Conservation (phyloP, 2,888 invertebrate species). For the Schizaphis graminum region DNA sequence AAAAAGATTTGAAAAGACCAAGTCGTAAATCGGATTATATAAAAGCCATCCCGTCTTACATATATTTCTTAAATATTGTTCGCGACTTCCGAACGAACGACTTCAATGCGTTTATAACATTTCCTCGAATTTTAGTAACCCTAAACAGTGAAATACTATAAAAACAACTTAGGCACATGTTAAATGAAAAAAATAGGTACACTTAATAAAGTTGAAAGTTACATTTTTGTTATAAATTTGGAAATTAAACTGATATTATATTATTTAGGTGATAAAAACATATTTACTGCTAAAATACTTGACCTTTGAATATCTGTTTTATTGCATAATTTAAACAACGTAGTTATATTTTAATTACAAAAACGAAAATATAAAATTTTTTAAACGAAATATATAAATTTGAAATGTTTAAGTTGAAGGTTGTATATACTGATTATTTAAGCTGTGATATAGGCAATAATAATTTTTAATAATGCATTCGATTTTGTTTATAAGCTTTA, state of each 20-base stretch:
- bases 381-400: background rate
- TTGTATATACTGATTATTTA: background rate
- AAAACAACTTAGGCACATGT: background rate
- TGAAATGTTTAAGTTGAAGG: background rate
- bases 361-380: background rate
- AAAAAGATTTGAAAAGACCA: slow-evolving; percentile 58
- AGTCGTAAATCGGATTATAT: slow-evolving; percentile 62
- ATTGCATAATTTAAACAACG: background rate
- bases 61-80: slow-evolving; percentile 30
- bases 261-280: background rate
- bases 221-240: background rate
- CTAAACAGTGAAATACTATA: background rate
- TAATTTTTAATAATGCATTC: background rate
- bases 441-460: background rate
- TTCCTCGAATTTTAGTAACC: background rate
- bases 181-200: slow-evolving; percentile 7
- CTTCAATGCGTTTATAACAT: slow-evolving; percentile 46
- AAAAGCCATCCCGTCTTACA: slow-evolving; percentile 60
- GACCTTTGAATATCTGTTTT: background rate
- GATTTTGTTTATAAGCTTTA: background rate
- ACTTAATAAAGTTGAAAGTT: background rate
- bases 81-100: slow-evolving; percentile 51
- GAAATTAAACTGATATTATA: background rate
- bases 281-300: background rate
- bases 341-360: background rate